Evolutionary conservation across 37 sponge, comb jelly and placozoan genomes (phyloP), one percentile per base, ranked within the genome.

Genomic region (Dysidea cf. avara): DNA sequence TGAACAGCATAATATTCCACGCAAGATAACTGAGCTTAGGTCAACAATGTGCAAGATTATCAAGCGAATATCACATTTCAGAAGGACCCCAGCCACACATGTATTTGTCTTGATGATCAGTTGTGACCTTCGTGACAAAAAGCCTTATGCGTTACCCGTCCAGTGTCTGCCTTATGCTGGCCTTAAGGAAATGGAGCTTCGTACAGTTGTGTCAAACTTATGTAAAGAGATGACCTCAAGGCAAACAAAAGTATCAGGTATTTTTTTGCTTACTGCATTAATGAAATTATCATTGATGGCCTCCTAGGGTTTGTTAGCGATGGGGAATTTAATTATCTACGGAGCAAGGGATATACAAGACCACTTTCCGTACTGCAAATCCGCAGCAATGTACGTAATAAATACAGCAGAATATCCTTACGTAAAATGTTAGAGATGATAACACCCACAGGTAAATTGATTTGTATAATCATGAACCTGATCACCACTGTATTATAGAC

Each of bases 111-210:
- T 79, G 3, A 81, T 81, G 82, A 73, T 81, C 13, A 50, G 66
- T 25, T 51, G 66, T 29, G 74, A 46, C 22, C 31, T 28, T 16
- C 54, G 82, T 7, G 30, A 53, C 55, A 12, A 33, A 61, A 81
- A 81, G 29, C 81, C 71, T 20, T 79, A 79, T 59, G 81, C 81
- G 24, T n/a, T n/a, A n/a, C n/a, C n/a, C n/a, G n/a, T n/a, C n/a
- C n/a, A n/a, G n/a, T n/a, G n/a, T n/a, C n/a, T 81, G 47, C 82
- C 77, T n/a, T 76, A 46, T 64, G 65, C 54, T 36, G 66, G 77
- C 18, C 56, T 76, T 26, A 50, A 32, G 22, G 65, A 76, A 40
- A 51, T 16, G 1, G 66, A 76, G 18, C 53, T 76, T 3, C 65
- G 66, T 0, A 39, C 28, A 30, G 22, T 76, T 11, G 33, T 31